Evolutionary conservation across 2,113 vertebrate genomes (phyloP).

Genomic region (Rhea americana): DNA sequence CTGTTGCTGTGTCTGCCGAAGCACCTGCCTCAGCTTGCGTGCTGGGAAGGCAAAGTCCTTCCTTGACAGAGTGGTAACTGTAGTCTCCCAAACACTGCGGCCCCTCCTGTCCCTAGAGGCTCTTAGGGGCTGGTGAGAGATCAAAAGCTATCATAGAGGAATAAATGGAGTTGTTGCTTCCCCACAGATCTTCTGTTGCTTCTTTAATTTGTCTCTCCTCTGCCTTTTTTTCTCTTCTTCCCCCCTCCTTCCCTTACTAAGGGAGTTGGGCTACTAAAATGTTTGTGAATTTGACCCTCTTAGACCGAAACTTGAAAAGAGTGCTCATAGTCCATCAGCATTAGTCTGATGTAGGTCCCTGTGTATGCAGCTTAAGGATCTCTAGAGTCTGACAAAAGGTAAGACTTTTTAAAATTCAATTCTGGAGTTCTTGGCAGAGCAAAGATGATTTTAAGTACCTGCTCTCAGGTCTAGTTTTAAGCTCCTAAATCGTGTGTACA

Average conservation of each 20-base stretch:
- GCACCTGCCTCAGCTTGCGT: fast-evolving
- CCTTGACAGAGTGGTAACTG: neutral
- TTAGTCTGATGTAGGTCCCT: neutral
- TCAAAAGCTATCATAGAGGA: neutral
- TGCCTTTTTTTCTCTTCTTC: no score
- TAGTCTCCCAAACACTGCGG: neutral
- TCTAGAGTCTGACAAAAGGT: neutral
- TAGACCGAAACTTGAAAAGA: neutral
- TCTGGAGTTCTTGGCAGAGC: neutral
- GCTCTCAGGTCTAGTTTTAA: neutral
- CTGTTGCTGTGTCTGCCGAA: fast-evolving
- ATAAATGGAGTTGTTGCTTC: neutral
- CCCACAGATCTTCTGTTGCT: neutral
- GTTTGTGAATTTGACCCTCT: neutral
- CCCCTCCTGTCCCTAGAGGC: neutral
- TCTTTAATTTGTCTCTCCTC: neutral
- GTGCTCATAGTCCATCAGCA: neutral
- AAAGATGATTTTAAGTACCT: neutral
- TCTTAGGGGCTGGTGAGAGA: fast-evolving
- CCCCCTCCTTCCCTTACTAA: fast-evolving
- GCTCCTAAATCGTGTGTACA: neutral
- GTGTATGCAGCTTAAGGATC: neutral
- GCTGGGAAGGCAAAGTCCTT: neutral
- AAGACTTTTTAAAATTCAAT: neutral
- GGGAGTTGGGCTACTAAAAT: neutral